phyloP scores from a whole-genome alignment of 1,140 invertebrate genomes.

The Zaprionus capensis region DNA sequence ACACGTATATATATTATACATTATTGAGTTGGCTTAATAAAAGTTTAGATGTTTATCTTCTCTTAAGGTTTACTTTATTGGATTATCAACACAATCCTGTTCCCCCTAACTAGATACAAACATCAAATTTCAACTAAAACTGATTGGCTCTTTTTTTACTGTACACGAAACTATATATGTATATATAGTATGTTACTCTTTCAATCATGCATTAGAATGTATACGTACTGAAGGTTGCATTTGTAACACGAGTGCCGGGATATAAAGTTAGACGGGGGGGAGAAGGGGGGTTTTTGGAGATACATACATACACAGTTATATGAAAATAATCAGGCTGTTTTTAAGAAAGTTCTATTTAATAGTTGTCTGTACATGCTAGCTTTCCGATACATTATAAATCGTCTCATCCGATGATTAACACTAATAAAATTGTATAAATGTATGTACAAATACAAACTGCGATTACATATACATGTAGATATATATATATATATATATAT shows the following conservation, averaged over 20 bases:
- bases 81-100: conserved; percentile 11
- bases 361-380: conserved; percentile 48
- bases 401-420: conserved; percentile 54
- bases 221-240: conserved; percentile 40
- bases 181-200: conserved; percentile 23
- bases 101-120: conserved; percentile 36
- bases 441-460: conserved; percentile 71
- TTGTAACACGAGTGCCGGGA: conserved; percentile 69
- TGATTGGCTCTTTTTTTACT: conserved; percentile 31
- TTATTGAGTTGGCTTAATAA: conserved; percentile 55
- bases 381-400: conserved; percentile 28
- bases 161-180: conserved; percentile 45
- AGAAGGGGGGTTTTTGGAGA: neutral
- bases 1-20: conserved; percentile 66
- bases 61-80: conserved; percentile 27
- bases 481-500: conserved; percentile 42
- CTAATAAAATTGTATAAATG: conserved; percentile 77
- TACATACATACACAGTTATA: conserved; percentile 27
- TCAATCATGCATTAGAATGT: conserved; percentile 34
- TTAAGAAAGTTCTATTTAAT: conserved; percentile 44
- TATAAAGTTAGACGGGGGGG: neutral
- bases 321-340: conserved; percentile 44
- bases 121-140: conserved; percentile 44
- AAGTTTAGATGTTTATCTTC: conserved; percentile 28
- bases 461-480: conserved; percentile 55